These are phyloP conservation scores for Notothenia coriiceps DNA, from an alignment of 2,113 vertebrate species.

Conservation along the genomic window DNA sequence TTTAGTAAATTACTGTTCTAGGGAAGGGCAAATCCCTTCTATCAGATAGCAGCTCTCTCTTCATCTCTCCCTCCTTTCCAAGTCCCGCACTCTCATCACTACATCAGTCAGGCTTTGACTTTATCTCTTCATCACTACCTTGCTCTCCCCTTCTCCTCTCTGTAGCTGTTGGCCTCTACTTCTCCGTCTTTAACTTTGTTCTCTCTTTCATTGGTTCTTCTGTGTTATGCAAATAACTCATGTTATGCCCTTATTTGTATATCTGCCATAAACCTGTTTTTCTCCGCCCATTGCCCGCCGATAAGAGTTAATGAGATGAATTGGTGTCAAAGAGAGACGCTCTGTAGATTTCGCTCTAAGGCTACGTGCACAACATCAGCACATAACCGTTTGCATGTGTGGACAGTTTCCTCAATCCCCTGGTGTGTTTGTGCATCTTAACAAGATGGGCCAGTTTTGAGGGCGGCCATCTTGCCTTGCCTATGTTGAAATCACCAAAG, in stretches of 20 bases:
- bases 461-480: slow-evolving; percentile 53
- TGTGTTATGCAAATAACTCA: slow-evolving; percentile 22
- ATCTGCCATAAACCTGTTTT: slow-evolving; percentile 14
- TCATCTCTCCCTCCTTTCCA: slow-evolving; percentile 62
- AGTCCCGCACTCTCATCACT: slow-evolving; percentile 52
- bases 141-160: slow-evolving; percentile 28
- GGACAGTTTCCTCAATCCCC: slow-evolving; percentile 14
- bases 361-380: slow-evolving; percentile 37
- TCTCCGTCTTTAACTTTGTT: slow-evolving; percentile 5
- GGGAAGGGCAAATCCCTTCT: slow-evolving; percentile 81
- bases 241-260: slow-evolving; percentile 28
- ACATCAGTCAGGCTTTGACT: slow-evolving; percentile 66
- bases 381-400: background rate
- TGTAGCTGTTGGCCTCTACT: slow-evolving; percentile 18
- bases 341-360: slow-evolving; percentile 38
- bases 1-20: slow-evolving; percentile 84
- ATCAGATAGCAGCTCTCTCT: slow-evolving; percentile 76
- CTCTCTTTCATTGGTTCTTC: background rate
- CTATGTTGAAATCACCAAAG: slow-evolving; percentile 42
- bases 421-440: slow-evolving; percentile 52
- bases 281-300: slow-evolving; percentile 20
- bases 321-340: slow-evolving; percentile 30
- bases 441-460: slow-evolving; percentile 72
- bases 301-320: slow-evolving; percentile 43
- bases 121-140: slow-evolving; percentile 65